Evolutionary conservation across 2,888 invertebrate species (phyloP).

Genomic region (Polietes domitor): DNA sequence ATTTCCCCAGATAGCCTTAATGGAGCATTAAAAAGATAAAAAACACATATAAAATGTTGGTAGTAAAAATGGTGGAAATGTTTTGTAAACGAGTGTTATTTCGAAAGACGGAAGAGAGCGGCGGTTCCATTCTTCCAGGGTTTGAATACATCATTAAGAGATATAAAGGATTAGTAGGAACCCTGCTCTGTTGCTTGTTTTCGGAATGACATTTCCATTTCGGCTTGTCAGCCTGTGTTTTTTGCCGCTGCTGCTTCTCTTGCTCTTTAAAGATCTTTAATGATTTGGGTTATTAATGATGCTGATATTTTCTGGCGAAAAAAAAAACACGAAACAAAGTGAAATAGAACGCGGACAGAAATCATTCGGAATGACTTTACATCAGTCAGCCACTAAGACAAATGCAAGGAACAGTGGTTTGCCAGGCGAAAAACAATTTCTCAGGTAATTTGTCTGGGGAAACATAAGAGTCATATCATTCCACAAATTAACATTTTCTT

Average conservation of each 20-base stretch:
- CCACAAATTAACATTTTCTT: too few species aligned
- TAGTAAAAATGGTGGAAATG: slow-evolving; percentile 7
- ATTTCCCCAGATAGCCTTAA: slow-evolving; percentile 35
- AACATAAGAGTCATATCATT: too few species aligned
- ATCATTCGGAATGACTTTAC: slow-evolving; percentile 44
- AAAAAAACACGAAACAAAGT: not conserved
- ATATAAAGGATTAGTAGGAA: slow-evolving; percentile 32
- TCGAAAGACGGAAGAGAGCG: not conserved
- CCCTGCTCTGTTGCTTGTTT: not conserved
- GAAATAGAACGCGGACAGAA: slow-evolving; percentile 16
- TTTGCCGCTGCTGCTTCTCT: slow-evolving; percentile 13
- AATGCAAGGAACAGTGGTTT: slow-evolving; percentile 32
- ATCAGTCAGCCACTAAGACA: slow-evolving; percentile 44
- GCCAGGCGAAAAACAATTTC: too few species aligned
- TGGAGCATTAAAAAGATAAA: slow-evolving; percentile 48
- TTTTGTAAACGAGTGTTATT: not conserved
- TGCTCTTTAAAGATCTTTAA: slow-evolving; percentile 26
- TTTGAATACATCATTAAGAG: slow-evolving; percentile 20
- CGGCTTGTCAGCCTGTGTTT: not conserved
- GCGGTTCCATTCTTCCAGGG: not conserved
- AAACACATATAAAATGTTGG: not conserved
- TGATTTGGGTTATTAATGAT: slow-evolving; percentile 59
- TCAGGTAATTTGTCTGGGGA: too few species aligned
- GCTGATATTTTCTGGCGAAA: slow-evolving; percentile 34
- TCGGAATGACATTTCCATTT: slow-evolving; percentile 18